Evolutionary conservation across 1,140 invertebrate genomes (phyloP).

Genomic region (Eurosta solidaginis): DNA sequence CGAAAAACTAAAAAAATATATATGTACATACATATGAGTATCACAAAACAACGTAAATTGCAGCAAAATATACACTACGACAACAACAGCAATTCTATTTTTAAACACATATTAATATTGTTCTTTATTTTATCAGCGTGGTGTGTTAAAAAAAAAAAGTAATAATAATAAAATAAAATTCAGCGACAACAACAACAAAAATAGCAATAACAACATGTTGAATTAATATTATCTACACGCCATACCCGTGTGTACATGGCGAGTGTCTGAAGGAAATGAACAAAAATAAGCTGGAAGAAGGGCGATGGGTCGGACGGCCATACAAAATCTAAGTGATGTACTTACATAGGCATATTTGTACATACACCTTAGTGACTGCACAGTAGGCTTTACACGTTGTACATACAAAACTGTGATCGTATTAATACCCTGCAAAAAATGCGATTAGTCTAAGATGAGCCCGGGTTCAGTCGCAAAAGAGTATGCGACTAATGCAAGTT

Average conservation of each 20-base stretch:
- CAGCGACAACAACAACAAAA: not conserved
- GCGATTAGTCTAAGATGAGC: not conserved
- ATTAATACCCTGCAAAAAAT: not conserved
- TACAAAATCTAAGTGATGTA: not conserved
- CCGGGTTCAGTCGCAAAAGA: not conserved
- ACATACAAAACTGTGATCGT: not conserved
- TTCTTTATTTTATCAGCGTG: conserved; percentile 24
- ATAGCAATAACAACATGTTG: not conserved
- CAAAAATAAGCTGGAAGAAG: not conserved
- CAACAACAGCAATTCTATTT: conserved; percentile 13
- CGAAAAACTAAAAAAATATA: not conserved
- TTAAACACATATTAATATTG: conserved; percentile 27
- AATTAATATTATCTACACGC: conserved; percentile 26
- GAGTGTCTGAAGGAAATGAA: not conserved
- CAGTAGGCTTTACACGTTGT: not conserved
- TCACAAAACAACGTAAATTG: conserved; percentile 1
- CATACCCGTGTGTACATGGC: conserved; percentile 14
- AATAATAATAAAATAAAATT: conserved; percentile 24
- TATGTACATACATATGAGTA: not conserved
- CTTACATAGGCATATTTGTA: not conserved
- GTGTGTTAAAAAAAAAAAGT: conserved; percentile 16
- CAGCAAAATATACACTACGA: not conserved
- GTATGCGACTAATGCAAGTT: too few relatives aligned
- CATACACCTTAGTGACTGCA: not conserved
- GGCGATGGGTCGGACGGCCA: not conserved